Percentiles rank a stretch among this genome's conserved stretches.
Evolutionary conservation across 2,113 vertebrate genomes (phyloP).

Genomic region (Lasiurus borealis): DNA sequence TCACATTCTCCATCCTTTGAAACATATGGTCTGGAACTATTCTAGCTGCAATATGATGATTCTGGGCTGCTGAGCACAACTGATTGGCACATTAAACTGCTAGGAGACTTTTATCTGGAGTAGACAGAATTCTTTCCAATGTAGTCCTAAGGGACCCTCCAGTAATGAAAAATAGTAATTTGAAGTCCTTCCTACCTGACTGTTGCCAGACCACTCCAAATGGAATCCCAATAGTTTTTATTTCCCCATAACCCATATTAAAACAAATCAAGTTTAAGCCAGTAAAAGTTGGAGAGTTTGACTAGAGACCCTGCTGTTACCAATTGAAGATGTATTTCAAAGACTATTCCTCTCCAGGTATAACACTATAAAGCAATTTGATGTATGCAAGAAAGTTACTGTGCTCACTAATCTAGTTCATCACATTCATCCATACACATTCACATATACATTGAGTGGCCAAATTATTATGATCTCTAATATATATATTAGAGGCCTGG

Average conservation of each 20-base stretch:
- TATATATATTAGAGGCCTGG: too few species aligned
- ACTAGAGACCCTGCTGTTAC: constrained; percentile 73
- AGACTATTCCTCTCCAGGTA: constrained; percentile 65
- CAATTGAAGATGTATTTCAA: constrained; percentile 78
- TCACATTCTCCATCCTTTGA: constrained; percentile 79
- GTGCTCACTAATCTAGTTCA: constrained; percentile 3
- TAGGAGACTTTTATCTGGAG: constrained; percentile 83
- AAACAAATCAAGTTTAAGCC: constrained; percentile 84
- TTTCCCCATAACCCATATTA: constrained; percentile 80
- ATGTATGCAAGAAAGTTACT: constrained; percentile 11
- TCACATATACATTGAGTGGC: not conserved
- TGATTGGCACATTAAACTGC: constrained; percentile 86
- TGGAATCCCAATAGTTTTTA: constrained; percentile 77
- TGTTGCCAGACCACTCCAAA: constrained; percentile 83
- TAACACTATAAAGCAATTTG: constrained; percentile 46
- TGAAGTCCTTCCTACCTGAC: constrained; percentile 81
- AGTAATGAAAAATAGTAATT: constrained; percentile 85
- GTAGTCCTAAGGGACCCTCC: constrained; percentile 78
- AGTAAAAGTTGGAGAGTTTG: constrained; percentile 79
- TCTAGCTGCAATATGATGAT: constrained; percentile 81
- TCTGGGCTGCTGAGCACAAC: constrained; percentile 83
- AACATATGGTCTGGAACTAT: constrained; percentile 84
- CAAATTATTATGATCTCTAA: too few species aligned
- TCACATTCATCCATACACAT: not conserved
- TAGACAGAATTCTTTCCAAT: constrained; percentile 83